These are phyloP conservation scores for Chaitophorus viminalis DNA, from an alignment of 2,888 invertebrate genomes.

Conservation along the genomic window DNA sequence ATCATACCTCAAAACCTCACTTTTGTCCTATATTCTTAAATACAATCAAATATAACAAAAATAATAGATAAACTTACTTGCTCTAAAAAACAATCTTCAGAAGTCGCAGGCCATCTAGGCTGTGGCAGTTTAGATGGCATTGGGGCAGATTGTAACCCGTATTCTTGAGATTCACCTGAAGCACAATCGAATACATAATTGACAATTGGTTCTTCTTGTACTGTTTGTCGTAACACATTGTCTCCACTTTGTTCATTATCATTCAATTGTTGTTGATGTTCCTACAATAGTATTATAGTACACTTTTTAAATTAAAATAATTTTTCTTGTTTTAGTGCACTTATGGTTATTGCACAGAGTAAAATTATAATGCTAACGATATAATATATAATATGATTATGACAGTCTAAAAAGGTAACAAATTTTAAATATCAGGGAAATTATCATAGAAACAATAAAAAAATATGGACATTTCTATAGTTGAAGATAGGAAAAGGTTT, in stretches of 20 bases:
- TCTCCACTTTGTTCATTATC: slow-evolving; percentile 54
- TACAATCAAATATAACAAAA: background rate
- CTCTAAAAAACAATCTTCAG: slow-evolving; percentile 59
- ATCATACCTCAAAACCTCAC: slow-evolving; percentile 42
- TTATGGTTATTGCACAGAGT: background rate
- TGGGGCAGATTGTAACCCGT: slow-evolving; percentile 45
- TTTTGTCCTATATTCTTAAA: slow-evolving; percentile 15
- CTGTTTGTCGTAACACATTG: slow-evolving; percentile 48
- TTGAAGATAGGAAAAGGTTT: background rate
- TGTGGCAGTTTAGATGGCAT: slow-evolving; percentile 48
- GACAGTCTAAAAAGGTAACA: too few relatives aligned
- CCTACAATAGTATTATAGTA: slow-evolving; percentile 13
- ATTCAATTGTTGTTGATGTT: slow-evolving; percentile 57
- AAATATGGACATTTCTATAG: background rate
- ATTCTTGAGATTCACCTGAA: slow-evolving; percentile 60
- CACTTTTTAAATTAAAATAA: background rate
- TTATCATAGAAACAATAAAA: background rate
- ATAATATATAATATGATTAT: background rate
- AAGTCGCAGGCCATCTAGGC: slow-evolving; percentile 45
- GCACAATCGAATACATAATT: slow-evolving; percentile 58
- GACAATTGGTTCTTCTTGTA: slow-evolving; percentile 57
- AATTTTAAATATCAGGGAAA: background rate
- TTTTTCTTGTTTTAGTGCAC: background rate
- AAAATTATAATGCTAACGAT: background rate
- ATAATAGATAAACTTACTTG: slow-evolving; percentile 34